Conservation (phyloP, 2,888 invertebrate species). For the Drosophila niveifrons region DNA sequence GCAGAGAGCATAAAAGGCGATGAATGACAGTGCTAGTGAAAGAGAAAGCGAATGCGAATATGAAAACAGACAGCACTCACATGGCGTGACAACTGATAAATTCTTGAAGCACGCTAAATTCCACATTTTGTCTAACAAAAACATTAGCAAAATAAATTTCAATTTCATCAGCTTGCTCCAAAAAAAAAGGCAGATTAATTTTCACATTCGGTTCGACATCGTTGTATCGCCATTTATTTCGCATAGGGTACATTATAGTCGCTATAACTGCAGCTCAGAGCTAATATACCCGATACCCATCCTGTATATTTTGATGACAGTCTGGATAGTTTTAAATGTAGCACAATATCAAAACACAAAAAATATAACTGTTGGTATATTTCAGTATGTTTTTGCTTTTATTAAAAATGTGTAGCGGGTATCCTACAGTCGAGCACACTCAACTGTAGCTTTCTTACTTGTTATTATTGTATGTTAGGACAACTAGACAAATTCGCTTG, state of each 20-base stretch:
- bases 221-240: neutral
- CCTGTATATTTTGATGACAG: too few species aligned
- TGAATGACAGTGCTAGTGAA: neutral
- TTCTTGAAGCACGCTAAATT: slow-evolving; percentile 26
- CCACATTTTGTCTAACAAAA: slow-evolving; percentile 17
- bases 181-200: neutral
- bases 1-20: neutral
- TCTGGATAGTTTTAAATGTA: too few species aligned
- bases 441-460: neutral
- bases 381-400: too few species aligned
- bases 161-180: slow-evolving; percentile 19
- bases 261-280: neutral
- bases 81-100: slow-evolving; percentile 55
- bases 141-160: slow-evolving; percentile 28
- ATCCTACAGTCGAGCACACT: too few species aligned
- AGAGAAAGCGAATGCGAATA: neutral
- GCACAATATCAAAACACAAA: too few species aligned
- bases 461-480: neutral
- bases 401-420: too few species aligned
- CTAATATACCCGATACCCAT: too few species aligned
- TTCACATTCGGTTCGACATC: neutral
- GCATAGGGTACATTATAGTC: slow-evolving; percentile 1
- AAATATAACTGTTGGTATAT: too few species aligned
- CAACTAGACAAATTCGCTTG: slow-evolving; percentile 19
- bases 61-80: slow-evolving; percentile 6